Evolutionary conservation across 2,888 invertebrate genomes (phyloP).

Genomic region (Parnassius glacialis): DNA sequence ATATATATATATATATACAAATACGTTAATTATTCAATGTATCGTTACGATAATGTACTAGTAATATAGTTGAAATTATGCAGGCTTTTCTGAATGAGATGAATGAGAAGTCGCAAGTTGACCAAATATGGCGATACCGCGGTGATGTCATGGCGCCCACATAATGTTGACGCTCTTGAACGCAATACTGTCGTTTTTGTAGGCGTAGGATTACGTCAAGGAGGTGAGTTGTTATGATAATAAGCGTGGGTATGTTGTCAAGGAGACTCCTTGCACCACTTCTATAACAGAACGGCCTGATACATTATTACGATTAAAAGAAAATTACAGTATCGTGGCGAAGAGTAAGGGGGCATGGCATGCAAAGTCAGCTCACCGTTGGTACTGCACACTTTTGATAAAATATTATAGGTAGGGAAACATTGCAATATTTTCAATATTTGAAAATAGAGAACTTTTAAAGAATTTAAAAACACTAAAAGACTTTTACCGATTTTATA

Average conservation of each 20-base stretch:
- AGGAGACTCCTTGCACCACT: conserved; percentile 9
- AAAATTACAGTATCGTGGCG: too few relatives aligned
- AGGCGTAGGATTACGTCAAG: conserved; percentile 32
- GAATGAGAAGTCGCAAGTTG: conserved; percentile 11
- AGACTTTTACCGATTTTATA: too few relatives aligned
- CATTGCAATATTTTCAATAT: too few relatives aligned
- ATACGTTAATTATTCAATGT: neutral
- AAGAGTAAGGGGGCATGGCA: too few relatives aligned
- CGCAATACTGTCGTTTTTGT: conserved; percentile 20
- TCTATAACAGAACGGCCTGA: too few relatives aligned
- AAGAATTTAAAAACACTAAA: too few relatives aligned
- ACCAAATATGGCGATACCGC: conserved; percentile 31
- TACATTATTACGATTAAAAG: too few relatives aligned
- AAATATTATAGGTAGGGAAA: too few relatives aligned
- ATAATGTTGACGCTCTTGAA: conserved; percentile 22
- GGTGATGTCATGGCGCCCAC: conserved; percentile 36
- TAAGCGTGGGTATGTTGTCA: conserved; percentile 20
- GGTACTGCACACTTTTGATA: too few relatives aligned
- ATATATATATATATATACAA: neutral
- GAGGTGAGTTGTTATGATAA: conserved; percentile 25
- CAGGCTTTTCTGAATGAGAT: conserved; percentile 1
- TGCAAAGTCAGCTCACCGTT: too few relatives aligned
- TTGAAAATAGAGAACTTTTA: too few relatives aligned
- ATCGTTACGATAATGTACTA: neutral
- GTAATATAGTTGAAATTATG: neutral